phyloP scores from a whole-genome alignment of 2,888 invertebrate genomes.

The Alentia gelatinosa region DNA sequence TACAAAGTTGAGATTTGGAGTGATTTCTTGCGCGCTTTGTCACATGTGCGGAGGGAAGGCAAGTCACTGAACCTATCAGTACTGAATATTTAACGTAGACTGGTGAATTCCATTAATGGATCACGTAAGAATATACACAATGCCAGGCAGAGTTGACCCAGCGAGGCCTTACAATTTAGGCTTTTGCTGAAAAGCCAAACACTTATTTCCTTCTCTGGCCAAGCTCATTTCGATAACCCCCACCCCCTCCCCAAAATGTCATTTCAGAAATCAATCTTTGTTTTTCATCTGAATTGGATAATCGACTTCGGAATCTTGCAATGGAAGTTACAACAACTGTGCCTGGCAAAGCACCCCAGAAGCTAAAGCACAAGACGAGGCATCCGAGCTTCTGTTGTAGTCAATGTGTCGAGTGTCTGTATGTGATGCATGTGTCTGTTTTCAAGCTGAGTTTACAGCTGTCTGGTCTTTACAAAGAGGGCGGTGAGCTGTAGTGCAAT shows the following conservation, averaged over 20 bases:
- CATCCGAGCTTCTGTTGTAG: not conserved
- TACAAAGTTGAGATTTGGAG: not conserved
- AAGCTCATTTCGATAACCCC: too few relatives aligned
- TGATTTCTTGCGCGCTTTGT: not conserved
- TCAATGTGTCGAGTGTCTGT: not conserved
- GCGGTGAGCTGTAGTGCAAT: not conserved
- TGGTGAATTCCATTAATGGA: not conserved
- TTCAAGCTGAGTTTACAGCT: not conserved
- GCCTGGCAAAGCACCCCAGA: constrained; percentile 41
- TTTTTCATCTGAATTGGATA: not conserved
- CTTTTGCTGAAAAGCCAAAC: too few relatives aligned
- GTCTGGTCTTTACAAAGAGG: not conserved
- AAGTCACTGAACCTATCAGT: constrained; percentile 1
- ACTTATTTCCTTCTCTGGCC: too few relatives aligned
- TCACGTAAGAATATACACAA: not conserved
- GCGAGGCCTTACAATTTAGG: too few relatives aligned
- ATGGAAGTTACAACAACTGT: not conserved
- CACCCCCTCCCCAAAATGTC: too few relatives aligned
- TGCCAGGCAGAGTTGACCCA: constrained; percentile 7
- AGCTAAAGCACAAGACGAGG: not conserved
- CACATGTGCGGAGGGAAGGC: constrained; percentile 34
- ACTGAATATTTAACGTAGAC: not conserved
- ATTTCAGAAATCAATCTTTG: not conserved
- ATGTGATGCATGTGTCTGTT: not conserved
- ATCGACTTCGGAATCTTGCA: not conserved